Evolutionary conservation across 2,797 vertebrate species (phyloP), one percentile per base, ranked within the genome.

Genomic region (Apodemus agrarius): DNA sequence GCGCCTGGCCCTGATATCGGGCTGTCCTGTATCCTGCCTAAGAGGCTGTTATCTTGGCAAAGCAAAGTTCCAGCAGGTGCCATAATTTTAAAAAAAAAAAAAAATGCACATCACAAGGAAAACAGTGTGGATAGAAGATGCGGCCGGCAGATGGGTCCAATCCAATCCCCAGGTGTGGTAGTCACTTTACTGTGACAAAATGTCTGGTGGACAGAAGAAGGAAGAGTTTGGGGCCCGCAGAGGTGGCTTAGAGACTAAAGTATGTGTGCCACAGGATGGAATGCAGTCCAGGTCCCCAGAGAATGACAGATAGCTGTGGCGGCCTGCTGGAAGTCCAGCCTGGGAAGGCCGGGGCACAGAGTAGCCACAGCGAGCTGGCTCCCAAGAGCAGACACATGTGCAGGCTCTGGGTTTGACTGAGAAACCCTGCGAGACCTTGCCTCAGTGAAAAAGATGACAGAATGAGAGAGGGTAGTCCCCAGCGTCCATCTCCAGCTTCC

Each of bases 1-100:
- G 6, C 0, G 14, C 19, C 24, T 4, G 0, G 24, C 5, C 21
- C 19, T 75, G 49, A 1, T 7, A 3, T 12, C 1, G 67, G 0
- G 19, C 1, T 0, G 22, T 26, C 1, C 12, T 46, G 4, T 19
- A 26, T 52, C 49, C 43, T 37, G 31, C 61, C n/a, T 10, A 0
- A 4, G 40, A 49, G 29, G 43, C 78, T 72, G 12, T 14, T 3
- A 3, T 61, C 69, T 79, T 67, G 29, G 49, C 52, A 61, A 80
- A 84, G 61, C 24, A 26, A 17, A 29, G 10, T 61, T 65, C 43
- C 46, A 57, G 10, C 46, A 9, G 29, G 26, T 40, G 11, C 61
- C n/a, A 9, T 24, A 24, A 52, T 54, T 54, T 6, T 67, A 76
- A 12, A 63, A 75, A 76, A 75, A n/a, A 75, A 76, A 12, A 63